phyloP scores from a whole-genome alignment of 1,140 invertebrate species.

The Cardiocondyla obscurior region DNA sequence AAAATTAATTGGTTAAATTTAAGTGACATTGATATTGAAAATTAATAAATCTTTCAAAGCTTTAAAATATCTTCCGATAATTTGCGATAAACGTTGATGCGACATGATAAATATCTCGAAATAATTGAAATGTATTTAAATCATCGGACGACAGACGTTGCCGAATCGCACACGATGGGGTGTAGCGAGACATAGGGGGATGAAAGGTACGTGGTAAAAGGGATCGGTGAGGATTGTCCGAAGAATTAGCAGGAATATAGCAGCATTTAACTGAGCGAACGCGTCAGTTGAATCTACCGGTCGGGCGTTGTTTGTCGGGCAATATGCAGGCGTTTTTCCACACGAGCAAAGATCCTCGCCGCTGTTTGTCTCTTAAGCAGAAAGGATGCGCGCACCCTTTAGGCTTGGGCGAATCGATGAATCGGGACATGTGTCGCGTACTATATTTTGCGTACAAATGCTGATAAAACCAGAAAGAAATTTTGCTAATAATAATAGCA shows the following conservation, averaged over 20 bases:
- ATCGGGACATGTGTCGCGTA: not conserved
- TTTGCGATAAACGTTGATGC: not conserved
- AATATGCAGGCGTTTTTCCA: slow-evolving; percentile 71
- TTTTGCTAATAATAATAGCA: not conserved
- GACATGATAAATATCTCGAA: not conserved
- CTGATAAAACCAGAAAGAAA: not conserved
- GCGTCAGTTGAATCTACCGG: slow-evolving; percentile 61
- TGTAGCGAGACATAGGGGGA: slow-evolving; percentile 44
- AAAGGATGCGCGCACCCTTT: slow-evolving; percentile 54
- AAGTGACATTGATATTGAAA: not conserved
- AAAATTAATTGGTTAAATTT: no score
- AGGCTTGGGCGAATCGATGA: not conserved
- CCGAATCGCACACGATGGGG: slow-evolving; percentile 22
- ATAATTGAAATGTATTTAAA: slow-evolving; percentile 28
- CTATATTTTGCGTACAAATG: not conserved
- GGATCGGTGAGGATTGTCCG: slow-evolving; percentile 74
- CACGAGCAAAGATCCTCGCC: slow-evolving; percentile 74
- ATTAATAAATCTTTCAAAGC: not conserved
- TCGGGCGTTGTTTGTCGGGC: slow-evolving; percentile 44
- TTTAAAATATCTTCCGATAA: not conserved
- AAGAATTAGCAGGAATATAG: slow-evolving; percentile 79
- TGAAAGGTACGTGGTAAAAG: slow-evolving; percentile 62
- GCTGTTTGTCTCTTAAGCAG: slow-evolving; percentile 68
- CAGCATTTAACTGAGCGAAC: slow-evolving; percentile 74
- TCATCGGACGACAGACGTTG: not conserved